Evolutionary conservation across 2,113 vertebrate genomes (phyloP).

Genomic region (Pseudonaja textilis): DNA sequence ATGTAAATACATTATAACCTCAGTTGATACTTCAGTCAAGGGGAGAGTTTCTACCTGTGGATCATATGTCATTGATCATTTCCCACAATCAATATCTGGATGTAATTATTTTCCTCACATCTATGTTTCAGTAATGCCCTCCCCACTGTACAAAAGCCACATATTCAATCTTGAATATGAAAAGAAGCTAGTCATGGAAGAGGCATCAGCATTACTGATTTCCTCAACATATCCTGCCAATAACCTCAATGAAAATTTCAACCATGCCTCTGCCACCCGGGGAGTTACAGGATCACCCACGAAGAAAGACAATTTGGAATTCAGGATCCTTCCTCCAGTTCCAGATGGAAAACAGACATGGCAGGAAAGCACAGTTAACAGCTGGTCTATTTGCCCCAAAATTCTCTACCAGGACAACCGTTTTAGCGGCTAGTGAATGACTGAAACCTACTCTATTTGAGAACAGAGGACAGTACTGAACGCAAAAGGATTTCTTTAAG

Average conservation of each 20-base stretch:
- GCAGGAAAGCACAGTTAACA: conserved; percentile 5
- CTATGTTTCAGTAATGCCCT: conserved; percentile 41
- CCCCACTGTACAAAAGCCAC: conserved; percentile 37
- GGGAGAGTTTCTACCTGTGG: conserved; percentile 32
- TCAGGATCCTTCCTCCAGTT: conserved; percentile 12
- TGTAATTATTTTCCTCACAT: conserved; percentile 45
- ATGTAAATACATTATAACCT: conserved; percentile 35
- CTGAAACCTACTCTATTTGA: not conserved
- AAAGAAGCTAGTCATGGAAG: conserved; percentile 39
- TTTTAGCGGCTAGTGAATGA: not conserved
- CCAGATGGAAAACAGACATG: not conserved
- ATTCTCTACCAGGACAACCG: not conserved
- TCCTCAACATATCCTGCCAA: conserved; percentile 53
- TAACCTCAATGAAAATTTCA: conserved; percentile 56
- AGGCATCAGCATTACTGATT: conserved; percentile 28
- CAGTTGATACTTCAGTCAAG: not conserved
- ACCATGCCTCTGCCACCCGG: conserved; percentile 22
- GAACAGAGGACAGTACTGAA: not conserved
- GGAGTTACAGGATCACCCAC: conserved; percentile 48
- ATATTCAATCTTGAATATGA: conserved; percentile 32
- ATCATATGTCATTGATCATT: conserved; percentile 39
- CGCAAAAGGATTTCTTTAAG: not conserved
- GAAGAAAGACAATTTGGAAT: conserved; percentile 30
- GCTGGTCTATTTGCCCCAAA: not conserved
- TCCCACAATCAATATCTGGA: conserved; percentile 46